These are phyloP conservation scores for Pelusios castaneus DNA, from an alignment of 2,113 vertebrate genomes.

Conservation along the genomic window DNA sequence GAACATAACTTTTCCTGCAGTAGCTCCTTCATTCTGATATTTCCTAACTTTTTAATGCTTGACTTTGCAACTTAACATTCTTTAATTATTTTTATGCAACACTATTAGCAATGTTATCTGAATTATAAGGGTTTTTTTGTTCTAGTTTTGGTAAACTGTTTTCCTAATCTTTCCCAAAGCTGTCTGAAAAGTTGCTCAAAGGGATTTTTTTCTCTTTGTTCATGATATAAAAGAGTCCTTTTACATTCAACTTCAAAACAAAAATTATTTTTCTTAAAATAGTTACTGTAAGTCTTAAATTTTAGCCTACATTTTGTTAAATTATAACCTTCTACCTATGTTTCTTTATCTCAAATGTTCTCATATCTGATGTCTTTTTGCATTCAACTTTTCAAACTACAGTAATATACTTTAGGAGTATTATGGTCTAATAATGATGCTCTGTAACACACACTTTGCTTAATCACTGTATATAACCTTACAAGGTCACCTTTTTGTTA, in stretches of 20 bases:
- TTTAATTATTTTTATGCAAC: not conserved
- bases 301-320: not conserved
- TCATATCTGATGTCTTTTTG: not conserved
- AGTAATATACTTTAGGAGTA: not conserved
- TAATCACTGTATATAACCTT: not conserved
- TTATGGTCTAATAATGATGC: not conserved
- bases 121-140: not conserved
- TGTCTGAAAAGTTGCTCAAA: not conserved
- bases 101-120: not conserved
- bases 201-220: not conserved
- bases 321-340: not conserved
- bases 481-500: not conserved
- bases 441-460: not conserved
- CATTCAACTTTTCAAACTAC: not conserved
- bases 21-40: not conserved
- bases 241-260: not conserved
- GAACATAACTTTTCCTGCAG: not conserved
- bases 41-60: not conserved
- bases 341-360: not conserved
- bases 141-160: not conserved
- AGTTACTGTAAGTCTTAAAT: not conserved
- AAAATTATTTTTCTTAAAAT: not conserved
- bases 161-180: not conserved
- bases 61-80: not conserved
- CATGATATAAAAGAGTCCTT: not conserved